Conservation (phyloP, 2,797 vertebrate genomes). For the Galaxias olidus region DNA sequence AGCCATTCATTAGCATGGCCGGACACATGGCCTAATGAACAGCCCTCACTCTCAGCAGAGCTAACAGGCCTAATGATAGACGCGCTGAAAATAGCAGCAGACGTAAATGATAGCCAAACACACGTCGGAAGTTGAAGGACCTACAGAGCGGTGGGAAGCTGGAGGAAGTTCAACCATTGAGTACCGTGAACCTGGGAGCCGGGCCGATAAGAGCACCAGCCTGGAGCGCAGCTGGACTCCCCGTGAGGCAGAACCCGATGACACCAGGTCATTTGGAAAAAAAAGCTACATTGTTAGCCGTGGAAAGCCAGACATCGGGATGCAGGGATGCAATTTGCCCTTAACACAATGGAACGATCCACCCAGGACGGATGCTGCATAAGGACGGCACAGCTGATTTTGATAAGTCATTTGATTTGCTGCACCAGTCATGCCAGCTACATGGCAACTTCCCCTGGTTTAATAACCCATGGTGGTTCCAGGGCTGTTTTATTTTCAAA, state of each 20-base stretch:
- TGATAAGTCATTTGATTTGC: conserved; percentile 50
- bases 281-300: conserved; percentile 16
- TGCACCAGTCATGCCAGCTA: conserved; percentile 42
- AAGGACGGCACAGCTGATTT: conserved; percentile 34
- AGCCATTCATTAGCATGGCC: conserved; percentile 4
- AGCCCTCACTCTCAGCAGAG: conserved; percentile 16
- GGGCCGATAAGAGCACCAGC: conserved; percentile 47
- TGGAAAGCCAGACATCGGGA: conserved; percentile 32
- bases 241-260: conserved; percentile 6
- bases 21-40: conserved; percentile 24
- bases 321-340: conserved; percentile 34
- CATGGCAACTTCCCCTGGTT: conserved; percentile 32
- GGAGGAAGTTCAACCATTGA: conserved; percentile 45
- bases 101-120: conserved; percentile 26
- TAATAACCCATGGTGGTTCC: conserved; percentile 47
- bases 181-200: conserved; percentile 27
- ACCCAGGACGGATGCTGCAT: conserved; percentile 58
- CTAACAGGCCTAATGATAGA: conserved; percentile 42
- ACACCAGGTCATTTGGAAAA: conserved; percentile 24
- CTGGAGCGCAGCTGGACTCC: conserved; percentile 26
- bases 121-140: conserved; percentile 9
- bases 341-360: conserved; percentile 63
- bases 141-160: conserved; percentile 32
- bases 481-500: conserved; percentile 58
- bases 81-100: conserved; percentile 48